A percentile compares a stretch with the other conserved stretches of the same genome.
Conservation (phyloP, 2,113 vertebrate species). For the Archilochus colubris region DNA sequence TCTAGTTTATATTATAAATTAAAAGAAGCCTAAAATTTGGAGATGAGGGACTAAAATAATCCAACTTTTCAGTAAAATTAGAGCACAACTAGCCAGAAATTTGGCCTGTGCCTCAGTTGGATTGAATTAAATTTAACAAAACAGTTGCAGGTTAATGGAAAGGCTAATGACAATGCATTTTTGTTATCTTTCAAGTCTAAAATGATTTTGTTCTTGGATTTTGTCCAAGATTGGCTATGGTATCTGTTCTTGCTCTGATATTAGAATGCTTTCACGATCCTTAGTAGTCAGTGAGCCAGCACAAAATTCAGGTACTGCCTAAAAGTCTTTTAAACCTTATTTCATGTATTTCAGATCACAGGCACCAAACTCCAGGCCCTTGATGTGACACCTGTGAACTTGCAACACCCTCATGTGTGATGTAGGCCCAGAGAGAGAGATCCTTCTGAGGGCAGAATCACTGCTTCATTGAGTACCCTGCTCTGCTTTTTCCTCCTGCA, state of each 20-base stretch:
- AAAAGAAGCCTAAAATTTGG: background rate
- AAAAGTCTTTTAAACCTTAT: background rate
- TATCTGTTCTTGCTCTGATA: background rate
- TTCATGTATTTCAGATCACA: background rate
- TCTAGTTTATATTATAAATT: background rate
- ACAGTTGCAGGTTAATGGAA: background rate
- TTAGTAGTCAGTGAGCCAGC: background rate
- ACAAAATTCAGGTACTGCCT: background rate
- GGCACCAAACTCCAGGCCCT: background rate
- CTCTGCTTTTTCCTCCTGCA: background rate
- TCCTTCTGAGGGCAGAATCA: background rate
- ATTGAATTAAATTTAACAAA: background rate
- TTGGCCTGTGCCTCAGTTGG: background rate
- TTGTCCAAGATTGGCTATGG: background rate
- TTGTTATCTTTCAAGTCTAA: background rate
- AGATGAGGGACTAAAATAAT: background rate
- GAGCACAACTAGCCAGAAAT: background rate
- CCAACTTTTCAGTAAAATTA: background rate
- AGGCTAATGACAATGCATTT: background rate
- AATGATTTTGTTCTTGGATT: background rate
- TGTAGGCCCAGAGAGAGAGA: background rate
- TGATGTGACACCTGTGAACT: background rate
- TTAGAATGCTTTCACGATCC: background rate
- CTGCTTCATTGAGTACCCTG: background rate
- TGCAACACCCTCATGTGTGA: background rate